Percentiles rank a stretch among this genome's conserved stretches.
phyloP scores from a whole-genome alignment of 2,888 invertebrate genomes.

The Tineola bisselliella region DNA sequence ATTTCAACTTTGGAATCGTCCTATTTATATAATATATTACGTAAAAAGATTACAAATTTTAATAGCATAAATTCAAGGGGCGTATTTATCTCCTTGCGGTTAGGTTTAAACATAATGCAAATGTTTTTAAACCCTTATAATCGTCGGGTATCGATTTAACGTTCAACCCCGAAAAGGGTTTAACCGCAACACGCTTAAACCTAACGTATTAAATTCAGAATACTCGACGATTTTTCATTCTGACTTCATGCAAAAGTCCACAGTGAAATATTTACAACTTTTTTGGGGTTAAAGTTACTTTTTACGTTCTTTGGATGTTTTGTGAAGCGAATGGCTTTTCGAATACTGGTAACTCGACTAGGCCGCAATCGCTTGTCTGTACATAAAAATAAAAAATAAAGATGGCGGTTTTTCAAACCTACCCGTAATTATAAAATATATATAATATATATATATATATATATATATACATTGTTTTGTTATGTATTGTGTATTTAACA shows the following conservation, averaged over 20 bases:
- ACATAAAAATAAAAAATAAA: too few species aligned
- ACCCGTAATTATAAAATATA: too few species aligned
- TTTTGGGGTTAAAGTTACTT: background rate
- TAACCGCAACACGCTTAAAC: constrained; percentile 9
- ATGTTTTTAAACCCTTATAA: constrained; percentile 3
- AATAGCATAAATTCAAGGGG: background rate
- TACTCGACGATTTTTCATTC: background rate
- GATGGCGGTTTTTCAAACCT: too few species aligned
- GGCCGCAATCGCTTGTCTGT: too few species aligned
- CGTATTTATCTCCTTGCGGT: constrained; percentile 1
- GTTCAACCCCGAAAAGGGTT: background rate
- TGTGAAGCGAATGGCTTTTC: too few species aligned
- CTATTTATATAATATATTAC: too few species aligned
- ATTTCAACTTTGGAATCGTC: too few species aligned
- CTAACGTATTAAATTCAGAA: constrained; percentile 4
- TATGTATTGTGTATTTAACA: too few species aligned
- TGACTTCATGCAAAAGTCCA: background rate
- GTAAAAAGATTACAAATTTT: background rate
- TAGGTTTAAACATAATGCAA: background rate
- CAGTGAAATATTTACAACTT: background rate
- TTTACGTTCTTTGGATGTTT: background rate
- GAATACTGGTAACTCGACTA: too few species aligned
- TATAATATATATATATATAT: too few species aligned
- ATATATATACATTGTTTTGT: too few species aligned
- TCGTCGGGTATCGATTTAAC: constrained; percentile 2